These are phyloP conservation scores for Lysandra coridon DNA, from an alignment of 2,888 invertebrate species.

Conservation along the genomic window DNA sequence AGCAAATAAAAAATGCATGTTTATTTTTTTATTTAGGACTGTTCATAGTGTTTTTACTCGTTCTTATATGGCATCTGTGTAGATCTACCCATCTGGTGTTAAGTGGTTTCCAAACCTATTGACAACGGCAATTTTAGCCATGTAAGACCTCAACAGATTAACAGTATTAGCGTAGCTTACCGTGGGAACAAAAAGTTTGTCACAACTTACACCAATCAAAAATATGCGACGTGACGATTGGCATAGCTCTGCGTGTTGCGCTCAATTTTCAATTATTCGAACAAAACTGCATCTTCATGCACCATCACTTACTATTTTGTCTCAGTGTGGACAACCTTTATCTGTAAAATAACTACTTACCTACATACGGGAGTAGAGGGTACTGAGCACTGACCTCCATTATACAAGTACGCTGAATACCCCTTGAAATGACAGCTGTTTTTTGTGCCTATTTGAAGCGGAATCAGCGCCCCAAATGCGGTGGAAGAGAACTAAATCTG, in stretches of 20 bases:
- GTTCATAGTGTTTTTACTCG: not conserved
- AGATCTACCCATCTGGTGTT: not conserved
- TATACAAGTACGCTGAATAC: too few species aligned
- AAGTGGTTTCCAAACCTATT: not conserved
- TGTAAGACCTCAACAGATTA: not conserved
- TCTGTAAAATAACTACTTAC: too few species aligned
- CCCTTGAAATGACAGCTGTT: too few species aligned
- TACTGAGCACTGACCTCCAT: too few species aligned
- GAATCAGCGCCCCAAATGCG: too few species aligned
- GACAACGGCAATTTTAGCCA: not conserved
- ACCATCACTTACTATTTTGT: too few species aligned
- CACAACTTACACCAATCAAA: not conserved
- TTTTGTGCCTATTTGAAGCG: too few species aligned
- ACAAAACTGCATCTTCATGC: not conserved
- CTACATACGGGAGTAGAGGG: too few species aligned
- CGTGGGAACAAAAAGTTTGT: constrained; percentile 12
- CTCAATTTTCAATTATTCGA: not conserved
- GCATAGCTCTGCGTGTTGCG: not conserved
- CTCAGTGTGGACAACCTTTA: too few species aligned
- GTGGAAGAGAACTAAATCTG: too few species aligned
- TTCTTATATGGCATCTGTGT: not conserved
- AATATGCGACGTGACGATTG: not conserved
- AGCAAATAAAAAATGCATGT: not conserved
- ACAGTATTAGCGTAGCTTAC: not conserved
- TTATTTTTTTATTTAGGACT: constrained; percentile 27